phyloP scores from a whole-genome alignment of 2,113 vertebrate species.

The Ramphastos sulfuratus region DNA sequence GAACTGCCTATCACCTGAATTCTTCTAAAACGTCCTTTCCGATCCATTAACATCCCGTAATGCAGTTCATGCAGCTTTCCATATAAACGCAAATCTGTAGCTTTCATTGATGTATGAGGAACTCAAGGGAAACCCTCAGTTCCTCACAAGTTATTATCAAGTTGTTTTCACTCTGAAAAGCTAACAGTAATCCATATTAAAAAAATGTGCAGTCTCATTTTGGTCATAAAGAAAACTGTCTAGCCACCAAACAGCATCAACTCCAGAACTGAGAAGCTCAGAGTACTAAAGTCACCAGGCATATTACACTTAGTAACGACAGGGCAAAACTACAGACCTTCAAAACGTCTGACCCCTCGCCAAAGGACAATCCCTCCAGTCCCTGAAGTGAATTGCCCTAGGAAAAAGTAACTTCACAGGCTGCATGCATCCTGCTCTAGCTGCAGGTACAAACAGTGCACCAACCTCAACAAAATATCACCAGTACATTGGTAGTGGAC shows the following conservation, averaged over 20 bases:
- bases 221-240: not conserved
- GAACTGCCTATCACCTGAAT: not conserved
- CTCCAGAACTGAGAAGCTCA: not conserved
- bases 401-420: not conserved
- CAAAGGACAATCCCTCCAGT: not conserved
- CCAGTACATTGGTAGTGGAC: slow-evolving; percentile 19
- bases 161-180: not conserved
- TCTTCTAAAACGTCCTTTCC: not conserved
- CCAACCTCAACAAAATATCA: not conserved
- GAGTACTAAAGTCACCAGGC: not conserved
- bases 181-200: not conserved
- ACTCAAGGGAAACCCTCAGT: not conserved
- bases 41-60: not conserved
- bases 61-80: not conserved
- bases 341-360: not conserved
- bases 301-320: not conserved
- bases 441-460: not conserved
- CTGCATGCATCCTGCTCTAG: not conserved
- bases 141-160: not conserved
- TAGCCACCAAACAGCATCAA: not conserved
- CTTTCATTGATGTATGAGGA: not conserved
- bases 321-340: not conserved
- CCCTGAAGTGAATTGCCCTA: not conserved
- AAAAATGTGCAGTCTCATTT: not conserved
- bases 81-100: not conserved